Conservation (phyloP, 2,113 vertebrate genomes). For the Tautogolabrus adspersus region DNA sequence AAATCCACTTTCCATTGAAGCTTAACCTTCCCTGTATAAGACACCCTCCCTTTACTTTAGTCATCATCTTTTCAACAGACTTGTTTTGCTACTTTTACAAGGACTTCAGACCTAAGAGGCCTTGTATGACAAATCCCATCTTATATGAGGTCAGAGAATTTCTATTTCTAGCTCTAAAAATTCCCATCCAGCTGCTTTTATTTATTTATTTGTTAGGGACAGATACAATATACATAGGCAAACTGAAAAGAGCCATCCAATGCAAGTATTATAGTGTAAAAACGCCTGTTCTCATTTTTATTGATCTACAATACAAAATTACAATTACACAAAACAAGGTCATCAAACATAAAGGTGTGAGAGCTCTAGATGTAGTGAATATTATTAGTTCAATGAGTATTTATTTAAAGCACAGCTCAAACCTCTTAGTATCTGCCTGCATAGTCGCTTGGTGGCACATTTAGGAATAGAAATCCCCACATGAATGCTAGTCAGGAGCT, state of each 20-base stretch:
- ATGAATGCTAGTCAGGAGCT: constrained; percentile 48
- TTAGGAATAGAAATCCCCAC: constrained; percentile 34
- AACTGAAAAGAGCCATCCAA: no score
- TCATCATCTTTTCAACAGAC: not conserved
- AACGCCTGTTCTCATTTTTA: constrained; percentile 13
- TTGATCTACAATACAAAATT: no score
- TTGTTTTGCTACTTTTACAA: constrained; percentile 37
- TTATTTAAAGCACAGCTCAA: constrained; percentile 9
- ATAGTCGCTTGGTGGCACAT: constrained; percentile 5
- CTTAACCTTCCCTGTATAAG: constrained; percentile 1
- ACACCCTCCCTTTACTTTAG: constrained; percentile 6
- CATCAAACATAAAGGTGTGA: not conserved
- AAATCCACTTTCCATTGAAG: constrained; percentile 12
- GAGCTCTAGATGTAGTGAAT: not conserved
- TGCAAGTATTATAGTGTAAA: not conserved
- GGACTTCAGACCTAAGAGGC: constrained; percentile 19
- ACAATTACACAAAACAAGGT: not conserved
- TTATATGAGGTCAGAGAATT: constrained; percentile 52
- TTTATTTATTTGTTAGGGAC: no score
- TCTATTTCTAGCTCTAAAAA: constrained; percentile 29
- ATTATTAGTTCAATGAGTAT: not conserved
- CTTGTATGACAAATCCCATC: constrained; percentile 33
- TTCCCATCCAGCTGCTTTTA: constrained; percentile 4
- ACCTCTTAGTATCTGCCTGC: constrained; percentile 2
- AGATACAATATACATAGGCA: no score